A percentile compares a stretch with the other conserved stretches of the same genome.
Evolutionary conservation across 2,113 vertebrate species (phyloP).

Genomic region (Xenopus laevis): DNA sequence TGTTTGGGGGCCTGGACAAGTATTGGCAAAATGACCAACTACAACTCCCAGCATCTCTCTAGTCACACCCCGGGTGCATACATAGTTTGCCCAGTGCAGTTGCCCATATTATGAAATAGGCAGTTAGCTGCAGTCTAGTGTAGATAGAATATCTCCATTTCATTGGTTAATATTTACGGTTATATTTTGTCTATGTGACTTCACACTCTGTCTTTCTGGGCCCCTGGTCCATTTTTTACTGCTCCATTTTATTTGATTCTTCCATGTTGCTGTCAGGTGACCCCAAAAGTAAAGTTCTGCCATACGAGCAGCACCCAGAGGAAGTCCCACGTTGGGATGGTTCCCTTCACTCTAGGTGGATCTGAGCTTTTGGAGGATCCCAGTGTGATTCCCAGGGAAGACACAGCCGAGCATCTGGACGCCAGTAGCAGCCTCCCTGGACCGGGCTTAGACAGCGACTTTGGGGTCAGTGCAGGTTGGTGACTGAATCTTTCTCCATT

Average conservation of each 20-base stretch:
- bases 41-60: too few species aligned
- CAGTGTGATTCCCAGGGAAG: slow-evolving; percentile 50
- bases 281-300: slow-evolving; percentile 28
- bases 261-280: slow-evolving; percentile 11
- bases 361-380: slow-evolving; percentile 56
- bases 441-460: slow-evolving; percentile 75
- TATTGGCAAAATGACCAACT: too few species aligned
- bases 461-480: slow-evolving; percentile 76
- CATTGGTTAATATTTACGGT: too few species aligned
- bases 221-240: too few species aligned
- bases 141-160: too few species aligned
- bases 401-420: slow-evolving; percentile 40
- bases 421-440: slow-evolving; percentile 55
- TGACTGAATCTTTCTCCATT: neutral
- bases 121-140: too few species aligned
- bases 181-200: too few species aligned
- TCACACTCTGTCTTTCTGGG: too few species aligned
- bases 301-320: slow-evolving; percentile 56
- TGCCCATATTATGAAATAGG: too few species aligned
- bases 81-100: too few species aligned
- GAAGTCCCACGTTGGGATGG: slow-evolving; percentile 43
- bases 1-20: too few species aligned
- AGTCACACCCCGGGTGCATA: too few species aligned
- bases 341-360: slow-evolving; percentile 38
- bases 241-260: neutral